Evolutionary conservation across 2,113 vertebrate genomes (phyloP), one percentile per base, ranked within the genome.

Genomic region (Fregetta grallaria): DNA sequence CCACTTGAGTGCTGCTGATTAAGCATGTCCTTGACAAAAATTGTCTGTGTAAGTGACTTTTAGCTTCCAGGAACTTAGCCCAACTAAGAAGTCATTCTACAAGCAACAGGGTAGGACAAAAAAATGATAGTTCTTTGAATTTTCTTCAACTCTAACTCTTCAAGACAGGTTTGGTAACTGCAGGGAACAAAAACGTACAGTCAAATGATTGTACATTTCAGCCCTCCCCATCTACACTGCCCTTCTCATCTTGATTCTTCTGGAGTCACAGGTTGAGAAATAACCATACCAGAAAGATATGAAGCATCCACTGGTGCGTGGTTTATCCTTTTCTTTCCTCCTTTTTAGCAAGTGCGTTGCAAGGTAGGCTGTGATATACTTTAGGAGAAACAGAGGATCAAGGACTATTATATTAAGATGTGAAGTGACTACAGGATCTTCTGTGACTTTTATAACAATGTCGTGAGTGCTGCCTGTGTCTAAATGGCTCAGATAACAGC

Each of bases 1-100:
- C 61, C 75, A 89, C 77, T 83, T 22, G 80, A 98, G 95, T 92
- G 92, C 47, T 94, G 84, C 83, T 97, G 86, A 92, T 97, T 96
- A 94, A 91, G 49, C 50, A 91, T 23, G 77, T 94, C 85, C 90
- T 96, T 97, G 92, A 94, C 88, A 93, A 76, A 95, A 95, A 88
- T 74, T 78, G 62, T 58, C 70, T 73, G 32, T 70, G 53, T 83
- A 72, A 95, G 75, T 58, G 94, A 92, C 92, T 96, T 92, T 94
- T 94, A 92, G 73, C 67, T 97, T 58, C 59, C 70, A 95, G 92
- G 87, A 97, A 90, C 78, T 91, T 92, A 92, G 59, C 56, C 74
- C 95, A 97, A 94, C 73, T 67, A 86, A 95, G 86, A 88, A 94
- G 47, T 83, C 85, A 91, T 95, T 91, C 80, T 56, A 95, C 53